Evolutionary conservation across 2,113 vertebrate genomes (phyloP).

Genomic region (Odontesthes bonariensis): DNA sequence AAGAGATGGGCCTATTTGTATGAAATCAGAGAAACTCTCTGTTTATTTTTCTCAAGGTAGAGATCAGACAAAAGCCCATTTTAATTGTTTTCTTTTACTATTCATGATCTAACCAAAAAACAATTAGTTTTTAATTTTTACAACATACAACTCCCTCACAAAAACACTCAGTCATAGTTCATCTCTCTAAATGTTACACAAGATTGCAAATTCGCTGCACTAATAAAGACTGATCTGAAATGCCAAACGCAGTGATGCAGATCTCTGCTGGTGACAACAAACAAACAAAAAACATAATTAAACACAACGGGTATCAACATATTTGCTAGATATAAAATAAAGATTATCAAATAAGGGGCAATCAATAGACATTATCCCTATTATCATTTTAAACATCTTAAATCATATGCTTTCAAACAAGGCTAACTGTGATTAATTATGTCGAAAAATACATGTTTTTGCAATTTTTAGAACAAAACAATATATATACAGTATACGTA

Average conservation of each 20-base stretch:
- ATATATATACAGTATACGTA: too few relatives aligned
- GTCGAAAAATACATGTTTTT: too few relatives aligned
- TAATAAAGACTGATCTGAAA: slow-evolving; percentile 24
- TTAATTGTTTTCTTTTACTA: slow-evolving; percentile 3
- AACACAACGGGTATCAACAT: too few relatives aligned
- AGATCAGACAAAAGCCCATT: slow-evolving; percentile 28
- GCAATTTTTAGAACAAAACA: too few relatives aligned
- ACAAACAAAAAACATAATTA: too few relatives aligned
- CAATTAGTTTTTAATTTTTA: slow-evolving; percentile 15
- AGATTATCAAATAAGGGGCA: too few relatives aligned
- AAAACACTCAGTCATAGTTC: slow-evolving; percentile 27
- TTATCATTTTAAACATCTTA: too few relatives aligned
- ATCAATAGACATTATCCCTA: too few relatives aligned
- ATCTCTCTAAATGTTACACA: slow-evolving; percentile 31
- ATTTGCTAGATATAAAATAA: too few relatives aligned
- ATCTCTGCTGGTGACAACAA: background rate
- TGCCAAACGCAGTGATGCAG: slow-evolving; percentile 26
- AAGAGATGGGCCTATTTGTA: slow-evolving; percentile 30
- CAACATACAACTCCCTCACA: slow-evolving; percentile 8
- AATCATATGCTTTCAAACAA: too few relatives aligned
- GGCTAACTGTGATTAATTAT: too few relatives aligned
- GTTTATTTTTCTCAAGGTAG: slow-evolving; percentile 35
- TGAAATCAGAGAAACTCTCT: slow-evolving; percentile 2
- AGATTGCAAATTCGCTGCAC: slow-evolving; percentile 5
- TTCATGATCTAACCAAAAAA: slow-evolving; percentile 23